Evolutionary conservation across 92 coral and sea anemone genomes (phyloP).

Genomic region (Umimayanthus kanabou): DNA sequence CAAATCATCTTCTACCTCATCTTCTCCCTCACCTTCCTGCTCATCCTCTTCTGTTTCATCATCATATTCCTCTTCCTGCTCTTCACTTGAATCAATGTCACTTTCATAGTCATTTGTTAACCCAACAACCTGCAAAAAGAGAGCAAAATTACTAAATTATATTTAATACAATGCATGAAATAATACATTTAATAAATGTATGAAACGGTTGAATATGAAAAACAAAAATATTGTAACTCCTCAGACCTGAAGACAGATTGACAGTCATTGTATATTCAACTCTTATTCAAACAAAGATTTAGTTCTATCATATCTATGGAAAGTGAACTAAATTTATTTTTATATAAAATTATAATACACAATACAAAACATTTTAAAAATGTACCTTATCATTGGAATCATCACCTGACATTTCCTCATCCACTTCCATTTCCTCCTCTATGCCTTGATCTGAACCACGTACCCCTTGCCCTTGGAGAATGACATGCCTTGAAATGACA

Average conservation of each 20-base stretch:
- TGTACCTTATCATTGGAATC: slow-evolving; percentile 11
- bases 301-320: too few relatives aligned
- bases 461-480: slow-evolving; percentile 8
- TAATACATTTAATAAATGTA: too few relatives aligned
- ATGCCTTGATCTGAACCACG: slow-evolving; percentile 20
- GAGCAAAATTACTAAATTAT: too few relatives aligned
- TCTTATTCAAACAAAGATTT: too few relatives aligned
- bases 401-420: slow-evolving; percentile 29
- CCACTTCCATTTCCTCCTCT: slow-evolving; percentile 1
- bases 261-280: too few relatives aligned
- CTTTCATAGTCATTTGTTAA: background rate
- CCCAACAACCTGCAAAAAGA: slow-evolving; percentile 30
- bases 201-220: too few relatives aligned
- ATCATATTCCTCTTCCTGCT: background rate
- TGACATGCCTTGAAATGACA: slow-evolving; percentile 36
- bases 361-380: background rate
- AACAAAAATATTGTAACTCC: too few relatives aligned
- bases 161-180: too few relatives aligned
- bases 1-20: slow-evolving; percentile 3
- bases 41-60: background rate
- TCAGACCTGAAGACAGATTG: too few relatives aligned
- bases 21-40: background rate
- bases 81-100: slow-evolving; percentile 9
- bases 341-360: too few relatives aligned
- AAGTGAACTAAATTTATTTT: too few relatives aligned